Evolutionary conservation across 2,113 vertebrate species (phyloP).

Genomic region (Strix uralensis): DNA sequence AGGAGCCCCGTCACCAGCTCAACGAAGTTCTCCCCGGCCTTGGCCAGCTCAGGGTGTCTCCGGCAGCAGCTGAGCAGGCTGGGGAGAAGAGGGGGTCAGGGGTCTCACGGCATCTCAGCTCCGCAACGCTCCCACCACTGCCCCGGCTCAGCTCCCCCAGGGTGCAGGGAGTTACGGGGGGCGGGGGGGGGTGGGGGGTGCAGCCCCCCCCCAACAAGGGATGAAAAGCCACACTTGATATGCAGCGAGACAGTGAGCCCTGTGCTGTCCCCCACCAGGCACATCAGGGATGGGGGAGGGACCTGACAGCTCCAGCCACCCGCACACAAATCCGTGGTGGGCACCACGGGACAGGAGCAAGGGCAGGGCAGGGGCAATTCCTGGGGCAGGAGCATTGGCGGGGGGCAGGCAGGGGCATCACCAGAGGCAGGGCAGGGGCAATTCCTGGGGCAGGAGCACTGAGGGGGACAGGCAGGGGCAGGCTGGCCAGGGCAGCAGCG

Average conservation of each 20-base stretch:
- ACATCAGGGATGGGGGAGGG: no score
- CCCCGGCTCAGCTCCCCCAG: not conserved
- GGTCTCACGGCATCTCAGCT: not conserved
- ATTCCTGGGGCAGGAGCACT: not conserved
- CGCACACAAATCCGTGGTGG: not conserved
- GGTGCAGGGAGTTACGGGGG: no score
- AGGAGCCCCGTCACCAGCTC: slow-evolving; percentile 38
- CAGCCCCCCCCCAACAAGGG: not conserved
- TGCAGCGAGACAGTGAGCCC: not conserved
- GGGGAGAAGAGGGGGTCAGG: not conserved
- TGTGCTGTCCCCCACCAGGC: not conserved
- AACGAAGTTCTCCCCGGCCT: slow-evolving; percentile 20
- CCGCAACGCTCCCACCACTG: not conserved
- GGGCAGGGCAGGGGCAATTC: not conserved
- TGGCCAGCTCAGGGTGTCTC: slow-evolving; percentile 27
- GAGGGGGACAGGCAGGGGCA: not conserved
- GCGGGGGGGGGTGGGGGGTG: fast-evolving
- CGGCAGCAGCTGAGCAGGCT: slow-evolving; percentile 59
- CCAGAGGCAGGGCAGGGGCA: not conserved
- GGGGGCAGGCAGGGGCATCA: not conserved
- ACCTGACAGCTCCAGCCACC: not conserved
- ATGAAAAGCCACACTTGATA: not conserved
- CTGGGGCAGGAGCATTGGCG: no score
- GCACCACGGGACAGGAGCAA: not conserved
- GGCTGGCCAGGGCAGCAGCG: not conserved